phyloP scores from a whole-genome alignment of 2,888 invertebrate species.

The Teleiodes luculella region DNA sequence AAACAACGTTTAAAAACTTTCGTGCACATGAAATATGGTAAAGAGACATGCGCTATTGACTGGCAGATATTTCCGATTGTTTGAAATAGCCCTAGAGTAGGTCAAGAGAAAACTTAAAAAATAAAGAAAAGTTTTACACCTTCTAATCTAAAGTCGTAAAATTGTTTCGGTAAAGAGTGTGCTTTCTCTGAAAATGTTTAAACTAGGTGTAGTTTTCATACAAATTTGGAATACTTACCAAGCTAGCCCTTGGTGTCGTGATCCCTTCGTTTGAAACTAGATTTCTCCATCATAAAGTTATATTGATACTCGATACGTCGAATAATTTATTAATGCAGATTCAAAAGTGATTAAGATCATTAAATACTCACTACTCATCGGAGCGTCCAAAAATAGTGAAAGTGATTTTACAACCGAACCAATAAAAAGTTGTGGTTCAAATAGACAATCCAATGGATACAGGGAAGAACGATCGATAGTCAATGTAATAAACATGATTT shows the following conservation, averaged over 20 bases:
- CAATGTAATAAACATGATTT: slow-evolving; percentile 53
- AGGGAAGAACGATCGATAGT: slow-evolving; percentile 41
- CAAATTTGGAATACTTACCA: too few species aligned
- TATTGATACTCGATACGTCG: neutral
- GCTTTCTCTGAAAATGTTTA: neutral
- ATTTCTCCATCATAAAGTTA: slow-evolving; percentile 11
- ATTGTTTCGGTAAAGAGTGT: neutral
- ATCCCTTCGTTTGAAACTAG: neutral
- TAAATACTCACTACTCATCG: too few species aligned
- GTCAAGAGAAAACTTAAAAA: neutral
- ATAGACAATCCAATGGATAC: slow-evolving; percentile 37
- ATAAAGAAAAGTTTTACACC: neutral
- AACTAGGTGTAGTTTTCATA: neutral
- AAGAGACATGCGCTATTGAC: neutral
- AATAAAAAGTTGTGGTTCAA: slow-evolving; percentile 38
- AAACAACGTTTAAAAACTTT: neutral
- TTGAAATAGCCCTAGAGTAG: neutral
- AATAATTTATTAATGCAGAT: neutral
- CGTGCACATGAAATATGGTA: neutral
- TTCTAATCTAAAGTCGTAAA: neutral
- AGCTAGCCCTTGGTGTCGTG: neutral
- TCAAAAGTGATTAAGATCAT: too few species aligned
- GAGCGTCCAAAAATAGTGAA: slow-evolving; percentile 41
- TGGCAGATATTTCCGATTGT: neutral
- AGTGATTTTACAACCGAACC: slow-evolving; percentile 46